Percentiles rank a stretch among this genome's conserved stretches.
phyloP scores from a whole-genome alignment of 2,113 vertebrate species.

The Misgurnus anguillicaudatus region DNA sequence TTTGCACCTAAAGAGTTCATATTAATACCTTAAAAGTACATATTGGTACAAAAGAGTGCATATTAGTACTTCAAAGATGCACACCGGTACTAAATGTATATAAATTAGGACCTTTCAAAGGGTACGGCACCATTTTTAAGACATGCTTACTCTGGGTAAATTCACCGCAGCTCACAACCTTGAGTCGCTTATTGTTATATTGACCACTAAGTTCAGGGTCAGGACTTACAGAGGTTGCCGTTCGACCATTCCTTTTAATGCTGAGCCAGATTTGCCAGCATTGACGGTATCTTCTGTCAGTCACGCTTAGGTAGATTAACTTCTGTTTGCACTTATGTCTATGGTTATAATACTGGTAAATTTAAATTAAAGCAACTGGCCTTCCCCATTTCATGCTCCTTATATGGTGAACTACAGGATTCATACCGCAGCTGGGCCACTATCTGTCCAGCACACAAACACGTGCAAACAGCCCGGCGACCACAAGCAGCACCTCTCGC shows the following conservation, averaged over 20 bases:
- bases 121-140: too few relatives aligned
- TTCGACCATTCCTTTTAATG: background rate
- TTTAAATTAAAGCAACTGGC: slow-evolving; percentile 15
- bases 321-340: background rate
- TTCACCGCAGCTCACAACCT: background rate
- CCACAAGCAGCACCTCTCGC: slow-evolving; percentile 17
- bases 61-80: too few relatives aligned
- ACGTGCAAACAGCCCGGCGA: background rate
- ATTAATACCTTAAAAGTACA: too few relatives aligned
- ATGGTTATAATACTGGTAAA: slow-evolving; percentile 8
- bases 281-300: background rate
- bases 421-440: background rate
- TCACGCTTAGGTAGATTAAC: background rate
- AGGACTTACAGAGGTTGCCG: background rate
- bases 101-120: too few relatives aligned
- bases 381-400: slow-evolving; percentile 26
- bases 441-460: slow-evolving; percentile 14
- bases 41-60: too few relatives aligned
- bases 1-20: too few relatives aligned
- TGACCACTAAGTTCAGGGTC: background rate
- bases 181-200: background rate
- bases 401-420: slow-evolving; percentile 8
- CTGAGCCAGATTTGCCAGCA: background rate
- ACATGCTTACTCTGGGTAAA: background rate
- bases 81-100: too few relatives aligned